Base-by-base conservation (phyloP, 1,140 invertebrate genomes). In the Megathymus violae region DNA sequence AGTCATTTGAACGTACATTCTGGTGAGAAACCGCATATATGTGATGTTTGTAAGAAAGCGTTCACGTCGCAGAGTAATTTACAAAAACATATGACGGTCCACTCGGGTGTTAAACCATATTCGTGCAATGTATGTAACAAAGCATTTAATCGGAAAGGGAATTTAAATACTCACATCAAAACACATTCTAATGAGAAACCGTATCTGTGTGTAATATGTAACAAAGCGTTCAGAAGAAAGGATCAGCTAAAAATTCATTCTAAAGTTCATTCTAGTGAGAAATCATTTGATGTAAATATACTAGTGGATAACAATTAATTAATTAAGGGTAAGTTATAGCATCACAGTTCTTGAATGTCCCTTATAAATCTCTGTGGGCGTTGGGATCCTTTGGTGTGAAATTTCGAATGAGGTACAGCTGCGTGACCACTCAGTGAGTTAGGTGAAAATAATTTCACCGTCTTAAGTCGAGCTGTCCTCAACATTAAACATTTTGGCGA, bases 201-300 rank as follows among this genome's bases (percentile, higher is more conserved):
- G 2, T 36, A 36, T 36, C 0, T n/a, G n/a, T 36, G 34, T 36
- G 34, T 11, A 36, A 4, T 36, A 1, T 36, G 34, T 36, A 36
- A 36, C 0, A 36, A 36, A 36, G 34, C 34, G 11, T 36, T 11
- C 11, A 36, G 27, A 36, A n/a, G 34, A 36, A 36, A 36, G 4
- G 34, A 36, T 4, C 34, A 36, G 34, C n/a, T 36, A 2, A 36
- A 36, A 36, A 36, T 36, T 11, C 34, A 36, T 36, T n/a, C 34
- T 11, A 36, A 11, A 11, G n/a, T 36, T 36, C 34, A 36, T 4
- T 4, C 4, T 36, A 11, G 1, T 11, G 34, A 36, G n/a, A 36
- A 36, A 36, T n/a, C 34, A 36, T 36, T 36, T n/a, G 34, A n/a
- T 36, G 34, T 36, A 36, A 36, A 36, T 36, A n/a, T 36, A 36